These are phyloP conservation scores for Nyleta sp. DNA, from an alignment of 2,888 invertebrate species.

Conservation along the genomic window DNA sequence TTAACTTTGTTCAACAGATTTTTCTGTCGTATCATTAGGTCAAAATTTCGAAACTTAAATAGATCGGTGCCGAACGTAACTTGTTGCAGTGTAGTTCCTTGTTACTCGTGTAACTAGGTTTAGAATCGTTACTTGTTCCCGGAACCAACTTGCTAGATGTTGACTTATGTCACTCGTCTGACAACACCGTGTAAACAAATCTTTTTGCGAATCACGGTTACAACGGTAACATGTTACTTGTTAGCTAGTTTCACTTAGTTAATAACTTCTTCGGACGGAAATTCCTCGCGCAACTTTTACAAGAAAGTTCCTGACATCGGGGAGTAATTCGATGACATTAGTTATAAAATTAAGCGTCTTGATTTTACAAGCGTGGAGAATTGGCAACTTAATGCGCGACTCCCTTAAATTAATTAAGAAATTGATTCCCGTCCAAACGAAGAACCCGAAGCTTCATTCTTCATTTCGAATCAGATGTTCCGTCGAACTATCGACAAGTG, in stretches of 20 bases:
- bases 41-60: conserved; percentile 6
- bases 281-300: background rate
- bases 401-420: background rate
- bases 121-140: conserved; percentile 25
- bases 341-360: conserved; percentile 6
- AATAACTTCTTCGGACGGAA: conserved; percentile 8
- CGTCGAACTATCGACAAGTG: conserved; percentile 9
- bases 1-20: too few relatives aligned
- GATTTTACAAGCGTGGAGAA: background rate
- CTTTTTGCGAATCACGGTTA: conserved; percentile 26
- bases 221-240: conserved; percentile 3
- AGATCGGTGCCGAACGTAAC: conserved; percentile 11
- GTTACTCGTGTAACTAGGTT: conserved; percentile 30
- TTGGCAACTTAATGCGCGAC: background rate
- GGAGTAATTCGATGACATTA: conserved; percentile 10
- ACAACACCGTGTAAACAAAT: conserved; percentile 24
- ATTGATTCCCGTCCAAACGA: background rate
- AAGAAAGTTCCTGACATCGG: conserved; percentile 2
- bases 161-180: conserved; percentile 13
- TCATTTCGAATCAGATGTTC: background rate
- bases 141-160: conserved; percentile 12
- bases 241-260: conserved; percentile 3
- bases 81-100: conserved; percentile 17
- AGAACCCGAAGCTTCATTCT: background rate
- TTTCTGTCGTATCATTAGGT: background rate